Evolutionary conservation across 2,797 vertebrate species (phyloP), one percentile per base, ranked within the genome.

Genomic region (Botia almorhae): DNA sequence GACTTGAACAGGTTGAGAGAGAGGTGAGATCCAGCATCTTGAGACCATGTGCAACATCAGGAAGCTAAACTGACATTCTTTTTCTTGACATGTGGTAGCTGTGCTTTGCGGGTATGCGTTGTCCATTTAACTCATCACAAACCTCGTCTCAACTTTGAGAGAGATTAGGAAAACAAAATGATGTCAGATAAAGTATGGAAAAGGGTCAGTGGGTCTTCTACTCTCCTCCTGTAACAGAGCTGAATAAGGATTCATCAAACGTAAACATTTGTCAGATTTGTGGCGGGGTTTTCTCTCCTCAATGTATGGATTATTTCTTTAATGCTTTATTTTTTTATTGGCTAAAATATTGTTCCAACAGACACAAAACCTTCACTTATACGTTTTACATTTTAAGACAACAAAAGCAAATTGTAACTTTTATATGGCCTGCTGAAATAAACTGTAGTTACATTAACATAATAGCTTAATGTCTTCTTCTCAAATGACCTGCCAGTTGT

Each of bases 41-140:
- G 88, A 87, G 82, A 74, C 86, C 87, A 89, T 85, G 86, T 90
- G 89, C 82, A 61, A 78, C 43, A 16, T 16, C 1, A 36, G 19
- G 23, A 58, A 39, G 33, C 39, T 43, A 16, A 8, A 10, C 55
- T 70, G 33, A 58, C 8, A 36, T 64, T 65, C 69, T 55, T 21
- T 23, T 63, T 43, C 76, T 56, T 74, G 55, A 26, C 56, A 70
- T 23, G 46, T 39, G 29, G 10, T 26, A 26, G 70, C 72, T 61
- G 29, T 46, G 77, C 64, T 70, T 63, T 79, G 33, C 19, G 53
- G 29, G 26, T 63, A 39, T 64, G 53, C 69, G 46, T 72, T 43
- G 19, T 4, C 19, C 10, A 11, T 60, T 71, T 26, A 63, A 71
- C 29, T 36, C 55, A 17, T 2, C 48, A 14, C 33, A 78, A 39